These are phyloP conservation scores for Paragorgia papillata DNA, from an alignment of 92 coral and sea anemone species.

Conservation along the genomic window DNA sequence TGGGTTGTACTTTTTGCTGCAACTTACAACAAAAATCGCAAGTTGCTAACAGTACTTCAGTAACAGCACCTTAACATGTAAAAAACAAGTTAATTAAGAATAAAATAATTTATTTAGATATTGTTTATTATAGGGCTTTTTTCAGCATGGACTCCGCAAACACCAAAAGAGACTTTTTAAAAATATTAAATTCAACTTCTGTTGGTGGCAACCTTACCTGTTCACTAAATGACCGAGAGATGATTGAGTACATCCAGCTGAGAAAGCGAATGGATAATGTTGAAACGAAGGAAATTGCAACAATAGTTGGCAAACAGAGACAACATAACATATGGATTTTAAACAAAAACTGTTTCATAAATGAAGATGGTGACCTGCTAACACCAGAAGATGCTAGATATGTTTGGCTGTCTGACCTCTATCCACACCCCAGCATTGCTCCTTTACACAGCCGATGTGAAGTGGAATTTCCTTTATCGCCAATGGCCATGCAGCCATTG, in stretches of 20 bases:
- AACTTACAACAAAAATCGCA: too few relatives aligned
- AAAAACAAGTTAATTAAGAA: too few relatives aligned
- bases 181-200: neutral
- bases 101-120: too few relatives aligned
- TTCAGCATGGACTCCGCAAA: constrained; percentile 4
- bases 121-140: neutral
- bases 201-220: neutral
- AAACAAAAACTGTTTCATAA: neutral
- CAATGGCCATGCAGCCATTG: too few relatives aligned
- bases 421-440: neutral
- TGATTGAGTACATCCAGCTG: neutral
- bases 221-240: neutral
- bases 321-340: neutral
- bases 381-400: neutral
- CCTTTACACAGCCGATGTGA: constrained; percentile 2
- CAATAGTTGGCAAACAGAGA: constrained; percentile 1
- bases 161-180: constrained; percentile 1
- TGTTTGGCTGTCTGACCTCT: neutral
- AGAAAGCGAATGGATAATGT: neutral
- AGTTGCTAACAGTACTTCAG: too few relatives aligned
- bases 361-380: neutral
- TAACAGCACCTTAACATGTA: too few relatives aligned
- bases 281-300: neutral
- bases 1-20: too few relatives aligned
- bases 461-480: too few relatives aligned